These are phyloP conservation scores for Melieria picta DNA, from an alignment of 2,888 invertebrate genomes.

Conservation along the genomic window DNA sequence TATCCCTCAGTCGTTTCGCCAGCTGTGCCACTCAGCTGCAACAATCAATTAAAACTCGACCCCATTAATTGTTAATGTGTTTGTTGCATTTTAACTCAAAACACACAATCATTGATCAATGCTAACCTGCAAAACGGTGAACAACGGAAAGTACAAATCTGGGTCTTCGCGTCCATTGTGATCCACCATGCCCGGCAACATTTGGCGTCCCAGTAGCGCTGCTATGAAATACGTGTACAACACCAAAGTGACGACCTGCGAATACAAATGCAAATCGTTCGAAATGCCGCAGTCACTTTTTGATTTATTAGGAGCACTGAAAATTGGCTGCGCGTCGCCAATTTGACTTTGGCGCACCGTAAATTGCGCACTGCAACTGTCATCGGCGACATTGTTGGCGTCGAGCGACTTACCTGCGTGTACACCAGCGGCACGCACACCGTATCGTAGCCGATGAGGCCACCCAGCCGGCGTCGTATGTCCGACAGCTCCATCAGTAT, in stretches of 20 bases:
- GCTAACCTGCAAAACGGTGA: constrained; percentile 86
- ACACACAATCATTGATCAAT: too few relatives aligned
- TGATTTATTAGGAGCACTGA: not conserved
- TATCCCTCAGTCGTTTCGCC: too few relatives aligned
- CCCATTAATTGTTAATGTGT: too few relatives aligned
- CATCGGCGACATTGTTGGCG: not conserved
- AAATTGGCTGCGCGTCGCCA: not conserved
- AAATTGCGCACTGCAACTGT: not conserved
- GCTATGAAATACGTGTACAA: constrained; percentile 92
- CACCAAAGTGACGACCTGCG: constrained; percentile 90
- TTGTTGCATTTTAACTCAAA: too few relatives aligned
- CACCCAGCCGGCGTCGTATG: constrained; percentile 84
- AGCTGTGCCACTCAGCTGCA: too few relatives aligned
- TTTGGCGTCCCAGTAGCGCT: constrained; percentile 87
- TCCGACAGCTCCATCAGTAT: constrained; percentile 89
- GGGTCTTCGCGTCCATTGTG: constrained; percentile 71
- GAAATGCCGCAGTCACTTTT: not conserved
- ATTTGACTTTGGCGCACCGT: not conserved
- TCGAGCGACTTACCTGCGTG: constrained; percentile 76
- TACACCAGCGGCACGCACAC: constrained; percentile 93
- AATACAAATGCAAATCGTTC: not conserved
- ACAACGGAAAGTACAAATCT: constrained; percentile 90
- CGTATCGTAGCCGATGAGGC: constrained; percentile 89
- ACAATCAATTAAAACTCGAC: too few relatives aligned
- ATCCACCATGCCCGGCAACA: constrained; percentile 72